phyloP scores from a whole-genome alignment of 2,113 vertebrate species.

The Thryonomys swinderianus region DNA sequence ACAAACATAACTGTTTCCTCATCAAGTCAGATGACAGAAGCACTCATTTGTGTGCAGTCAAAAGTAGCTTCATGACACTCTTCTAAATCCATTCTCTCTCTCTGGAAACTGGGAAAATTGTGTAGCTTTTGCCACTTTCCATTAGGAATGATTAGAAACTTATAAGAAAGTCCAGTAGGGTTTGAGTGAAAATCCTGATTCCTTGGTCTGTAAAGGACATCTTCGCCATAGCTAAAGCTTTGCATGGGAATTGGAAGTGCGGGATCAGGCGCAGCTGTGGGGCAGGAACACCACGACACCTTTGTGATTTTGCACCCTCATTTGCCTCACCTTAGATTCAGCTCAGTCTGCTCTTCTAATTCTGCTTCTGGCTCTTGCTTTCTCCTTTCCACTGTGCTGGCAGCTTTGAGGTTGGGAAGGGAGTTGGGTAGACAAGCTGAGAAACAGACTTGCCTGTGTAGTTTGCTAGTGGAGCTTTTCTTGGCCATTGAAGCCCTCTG shows the following conservation, averaged over 20 bases:
- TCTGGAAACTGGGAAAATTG: neutral
- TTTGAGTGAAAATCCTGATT: neutral
- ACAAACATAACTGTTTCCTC: neutral
- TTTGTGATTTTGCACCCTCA: neutral
- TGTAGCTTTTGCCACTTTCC: slow-evolving; percentile 6
- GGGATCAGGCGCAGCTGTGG: rapidly evolving
- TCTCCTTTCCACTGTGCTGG: neutral
- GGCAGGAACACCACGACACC: rapidly evolving
- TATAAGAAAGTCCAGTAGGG: neutral
- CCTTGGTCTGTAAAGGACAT: neutral
- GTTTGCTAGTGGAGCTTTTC: neutral
- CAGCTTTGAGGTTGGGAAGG: neutral
- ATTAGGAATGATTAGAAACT: slow-evolving; percentile 17
- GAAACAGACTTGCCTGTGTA: neutral
- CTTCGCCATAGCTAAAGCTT: neutral
- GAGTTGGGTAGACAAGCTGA: neutral
- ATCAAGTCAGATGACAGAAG: neutral
- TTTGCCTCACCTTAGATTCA: neutral
- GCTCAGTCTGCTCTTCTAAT: neutral
- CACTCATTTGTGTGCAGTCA: neutral
- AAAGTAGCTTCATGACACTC: neutral
- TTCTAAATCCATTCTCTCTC: neutral
- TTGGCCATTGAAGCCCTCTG: neutral
- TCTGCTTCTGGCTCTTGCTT: neutral
- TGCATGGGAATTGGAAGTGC: rapidly evolving